A percentile compares a stretch with the other conserved stretches of the same genome.
These are phyloP conservation scores for Metopolophium dirhodum DNA, from an alignment of 1,140 invertebrate genomes.

Conservation along the genomic window DNA sequence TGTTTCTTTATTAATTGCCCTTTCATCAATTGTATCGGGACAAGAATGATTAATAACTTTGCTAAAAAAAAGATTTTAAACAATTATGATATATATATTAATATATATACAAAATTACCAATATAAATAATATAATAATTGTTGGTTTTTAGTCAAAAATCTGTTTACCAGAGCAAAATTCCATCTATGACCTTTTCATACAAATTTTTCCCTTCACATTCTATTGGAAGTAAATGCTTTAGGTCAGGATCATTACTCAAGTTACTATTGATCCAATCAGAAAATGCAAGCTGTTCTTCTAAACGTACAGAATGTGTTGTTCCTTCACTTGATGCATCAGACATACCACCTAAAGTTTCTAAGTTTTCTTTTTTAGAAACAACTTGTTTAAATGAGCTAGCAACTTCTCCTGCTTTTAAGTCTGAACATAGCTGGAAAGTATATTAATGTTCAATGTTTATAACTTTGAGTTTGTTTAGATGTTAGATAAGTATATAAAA, in stretches of 20 bases:
- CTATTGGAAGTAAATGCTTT: slow-evolving; percentile 88
- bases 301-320: slow-evolving; percentile 92
- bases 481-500: neutral
- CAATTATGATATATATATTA: neutral
- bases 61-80: slow-evolving; percentile 67
- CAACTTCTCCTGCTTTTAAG: slow-evolving; percentile 87
- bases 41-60: slow-evolving; percentile 99
- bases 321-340: slow-evolving; percentile 91
- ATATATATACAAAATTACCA: neutral
- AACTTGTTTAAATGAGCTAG: slow-evolving; percentile 88
- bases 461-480: neutral
- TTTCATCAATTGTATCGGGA: slow-evolving; percentile 97
- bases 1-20: slow-evolving; percentile 94
- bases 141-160: neutral
- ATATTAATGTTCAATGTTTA: neutral
- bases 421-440: slow-evolving; percentile 78
- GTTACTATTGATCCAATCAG: slow-evolving; percentile 98
- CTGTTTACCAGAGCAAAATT: slow-evolving; percentile 88
- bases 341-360: slow-evolving; percentile 91
- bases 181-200: slow-evolving; percentile 97
- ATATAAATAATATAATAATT: neutral
- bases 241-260: slow-evolving; percentile 87
- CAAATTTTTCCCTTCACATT: slow-evolving; percentile 84
- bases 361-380: slow-evolving; percentile 93
- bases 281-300: slow-evolving; percentile 98